These are phyloP conservation scores for Cebidichthys violaceus DNA, from an alignment of 2,113 vertebrate species.

Conservation along the genomic window DNA sequence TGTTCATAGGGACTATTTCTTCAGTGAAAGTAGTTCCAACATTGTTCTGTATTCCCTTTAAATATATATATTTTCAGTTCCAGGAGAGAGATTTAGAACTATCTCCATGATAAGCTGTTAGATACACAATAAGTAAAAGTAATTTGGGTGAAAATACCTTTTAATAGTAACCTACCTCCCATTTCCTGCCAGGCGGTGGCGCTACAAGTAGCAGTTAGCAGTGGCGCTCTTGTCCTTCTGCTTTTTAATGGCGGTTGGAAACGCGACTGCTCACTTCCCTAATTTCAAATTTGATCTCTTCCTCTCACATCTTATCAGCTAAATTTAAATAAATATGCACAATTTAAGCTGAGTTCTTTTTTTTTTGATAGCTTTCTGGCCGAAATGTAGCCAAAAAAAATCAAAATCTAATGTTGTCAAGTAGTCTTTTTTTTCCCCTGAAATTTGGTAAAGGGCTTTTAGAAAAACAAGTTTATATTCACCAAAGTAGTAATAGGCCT, in stretches of 20 bases:
- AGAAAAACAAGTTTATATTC: background rate
- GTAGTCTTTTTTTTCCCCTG: background rate
- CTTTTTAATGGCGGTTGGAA: background rate
- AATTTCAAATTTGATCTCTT: too few relatives aligned
- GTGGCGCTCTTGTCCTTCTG: background rate
- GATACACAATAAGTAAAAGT: background rate
- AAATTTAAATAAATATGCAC: too few relatives aligned
- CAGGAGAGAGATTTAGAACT: background rate
- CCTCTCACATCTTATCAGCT: too few relatives aligned
- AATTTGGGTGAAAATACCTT: background rate
- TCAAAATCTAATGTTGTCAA: too few relatives aligned
- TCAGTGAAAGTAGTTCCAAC: background rate
- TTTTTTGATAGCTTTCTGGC: background rate
- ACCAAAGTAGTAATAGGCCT: background rate
- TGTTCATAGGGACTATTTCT: background rate
- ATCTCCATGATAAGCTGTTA: background rate
- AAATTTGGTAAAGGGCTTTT: background rate
- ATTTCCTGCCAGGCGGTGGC: background rate
- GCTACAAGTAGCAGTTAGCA: background rate
- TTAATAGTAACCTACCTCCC: background rate
- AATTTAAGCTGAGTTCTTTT: too few relatives aligned
- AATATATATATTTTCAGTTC: background rate
- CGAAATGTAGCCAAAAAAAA: too few relatives aligned
- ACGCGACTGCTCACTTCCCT: too few relatives aligned
- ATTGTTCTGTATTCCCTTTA: background rate